Base-by-base conservation (phyloP, 2,888 invertebrate genomes). In the Patella caerulea region DNA sequence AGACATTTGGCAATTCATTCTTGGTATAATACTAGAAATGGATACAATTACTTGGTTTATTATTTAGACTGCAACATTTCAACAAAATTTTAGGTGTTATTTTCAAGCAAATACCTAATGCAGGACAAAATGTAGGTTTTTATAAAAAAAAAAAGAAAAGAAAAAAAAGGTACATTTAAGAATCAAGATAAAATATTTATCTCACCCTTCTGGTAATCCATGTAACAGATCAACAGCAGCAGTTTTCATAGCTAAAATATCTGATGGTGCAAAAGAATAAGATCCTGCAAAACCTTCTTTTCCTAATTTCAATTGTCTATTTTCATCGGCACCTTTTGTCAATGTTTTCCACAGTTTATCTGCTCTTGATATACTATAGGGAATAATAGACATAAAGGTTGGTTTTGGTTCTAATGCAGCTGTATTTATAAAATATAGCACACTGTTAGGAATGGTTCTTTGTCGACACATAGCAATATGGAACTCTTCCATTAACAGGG, bases 381-480 rank as follows among this genome's bases (percentile, higher is more conserved):
- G 84, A 19, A 87, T 71, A 24, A 87, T 80, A 65, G 82, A 79
- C 53, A 84, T 79, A 75, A 84, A 87, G 34, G 82, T 79, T 11
- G 85, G 84, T 14, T 82, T 74, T 2, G 74, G 72, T 14, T 74
- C 72, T 5, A 84, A 69, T 0, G 72, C 34, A 3, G 71, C 69
- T 0, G 81, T 78, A 45, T 83, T 81, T 19, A 88, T 80, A 52
- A 86, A 82, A 78, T 88, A 87, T 52, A 90, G 19, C 0, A 87
- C 70, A 2, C 75, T 72, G 45, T 76, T 77, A 53, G 73, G 76
- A 7, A 75, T 73, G n/a, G 79, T 78, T 52, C 89, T 74, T 74
- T 89, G 88, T 70, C 87, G 80, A 71, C 84, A 82, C 4, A 90
- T 81, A 9, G 87, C 86, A 3, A 88, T 80, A 74, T 88, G 86